These are phyloP conservation scores for Sylvia atricapilla DNA, from an alignment of 2,113 vertebrate species.

Conservation along the genomic window DNA sequence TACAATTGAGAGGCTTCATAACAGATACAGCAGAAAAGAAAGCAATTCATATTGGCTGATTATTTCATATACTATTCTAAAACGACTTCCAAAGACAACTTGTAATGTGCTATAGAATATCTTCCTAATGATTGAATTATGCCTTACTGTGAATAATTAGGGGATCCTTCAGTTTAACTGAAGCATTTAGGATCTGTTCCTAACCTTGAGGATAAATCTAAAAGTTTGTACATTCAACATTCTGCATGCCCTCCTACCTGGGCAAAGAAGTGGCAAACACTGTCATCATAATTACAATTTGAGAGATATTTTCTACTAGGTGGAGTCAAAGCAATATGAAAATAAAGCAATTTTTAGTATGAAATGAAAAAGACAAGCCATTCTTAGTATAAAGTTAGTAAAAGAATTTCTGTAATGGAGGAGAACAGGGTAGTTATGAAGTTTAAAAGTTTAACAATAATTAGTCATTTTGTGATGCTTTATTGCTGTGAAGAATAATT, in stretches of 20 bases:
- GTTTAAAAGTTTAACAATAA: not conserved
- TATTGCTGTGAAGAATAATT: not conserved
- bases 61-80: not conserved
- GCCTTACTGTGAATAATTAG: not conserved
- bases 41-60: not conserved
- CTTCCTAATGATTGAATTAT: not conserved
- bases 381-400: not conserved
- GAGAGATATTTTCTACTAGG: not conserved
- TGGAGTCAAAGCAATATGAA: not conserved
- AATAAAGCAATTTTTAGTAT: not conserved
- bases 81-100: not conserved
- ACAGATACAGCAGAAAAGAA: not conserved
- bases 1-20: not conserved
- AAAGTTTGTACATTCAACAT: not conserved
- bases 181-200: not conserved
- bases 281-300: not conserved
- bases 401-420: not conserved
- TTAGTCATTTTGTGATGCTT: not conserved
- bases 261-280: not conserved
- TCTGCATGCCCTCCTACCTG: not conserved
- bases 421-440: not conserved
- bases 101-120: not conserved
- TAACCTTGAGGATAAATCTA: not conserved
- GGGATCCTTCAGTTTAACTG: not conserved
- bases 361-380: not conserved